Conservation (phyloP, 2,888 invertebrate species). For the Dasysyrphus tricinctus region DNA sequence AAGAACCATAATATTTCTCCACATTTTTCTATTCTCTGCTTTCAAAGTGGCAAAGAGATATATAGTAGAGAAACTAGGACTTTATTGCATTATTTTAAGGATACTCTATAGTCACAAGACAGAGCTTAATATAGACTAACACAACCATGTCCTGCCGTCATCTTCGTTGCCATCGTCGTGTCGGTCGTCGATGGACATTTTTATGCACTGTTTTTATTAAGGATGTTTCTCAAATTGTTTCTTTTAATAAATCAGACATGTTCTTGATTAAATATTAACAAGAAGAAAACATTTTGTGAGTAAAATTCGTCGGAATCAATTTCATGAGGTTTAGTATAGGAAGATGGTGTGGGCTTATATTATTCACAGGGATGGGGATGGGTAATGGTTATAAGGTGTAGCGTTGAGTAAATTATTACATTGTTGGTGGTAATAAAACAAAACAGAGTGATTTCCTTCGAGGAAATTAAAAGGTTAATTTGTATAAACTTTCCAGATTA, state of each 20-base stretch:
- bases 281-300: background rate
- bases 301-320: slow-evolving; percentile 25
- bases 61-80: background rate
- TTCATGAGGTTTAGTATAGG: slow-evolving; percentile 10
- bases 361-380: background rate
- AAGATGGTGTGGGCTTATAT: background rate
- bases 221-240: slow-evolving; percentile 47
- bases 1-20: background rate
- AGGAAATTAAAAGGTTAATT: slow-evolving; percentile 47
- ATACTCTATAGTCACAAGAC: slow-evolving; percentile 30
- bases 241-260: slow-evolving; percentile 55
- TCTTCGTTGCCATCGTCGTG: background rate
- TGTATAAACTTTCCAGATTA: slow-evolving; percentile 6
- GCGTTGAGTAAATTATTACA: slow-evolving; percentile 33
- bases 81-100: slow-evolving; percentile 31
- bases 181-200: slow-evolving; percentile 4
- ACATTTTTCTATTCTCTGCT: background rate
- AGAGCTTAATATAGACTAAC: slow-evolving; percentile 38
- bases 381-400: slow-evolving; percentile 14
- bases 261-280: slow-evolving; percentile 50
- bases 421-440: slow-evolving; percentile 33
- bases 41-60: background rate
- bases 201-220: slow-evolving; percentile 37
- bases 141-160: background rate
- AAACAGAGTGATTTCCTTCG: slow-evolving; percentile 8